Percentiles rank a stretch among this genome's conserved stretches.
These are phyloP conservation scores for Platyscapa corneri DNA, from an alignment of 1,140 invertebrate species.

Conservation along the genomic window DNA sequence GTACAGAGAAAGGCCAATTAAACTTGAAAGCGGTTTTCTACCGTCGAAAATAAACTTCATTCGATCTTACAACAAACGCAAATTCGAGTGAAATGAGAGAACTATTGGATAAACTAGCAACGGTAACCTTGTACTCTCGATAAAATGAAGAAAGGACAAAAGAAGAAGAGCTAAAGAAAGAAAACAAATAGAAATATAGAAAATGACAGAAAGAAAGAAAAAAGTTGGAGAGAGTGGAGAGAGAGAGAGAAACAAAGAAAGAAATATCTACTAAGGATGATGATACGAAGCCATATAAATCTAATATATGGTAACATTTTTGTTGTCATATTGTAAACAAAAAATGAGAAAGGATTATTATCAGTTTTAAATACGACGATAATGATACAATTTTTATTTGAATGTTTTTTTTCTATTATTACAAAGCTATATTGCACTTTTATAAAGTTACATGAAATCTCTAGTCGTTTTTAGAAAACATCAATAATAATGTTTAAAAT, in stretches of 20 bases:
- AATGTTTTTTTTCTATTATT: slow-evolving; percentile 53
- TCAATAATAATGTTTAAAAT: background rate
- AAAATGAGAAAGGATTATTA: slow-evolving; percentile 11
- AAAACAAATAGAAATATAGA: background rate
- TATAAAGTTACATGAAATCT: slow-evolving; percentile 58
- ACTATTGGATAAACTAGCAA: slow-evolving; percentile 2
- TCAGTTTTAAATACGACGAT: background rate
- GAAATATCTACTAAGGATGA: too few species aligned
- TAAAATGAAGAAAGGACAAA: background rate
- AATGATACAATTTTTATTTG: slow-evolving; percentile 42
- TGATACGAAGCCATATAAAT: too few species aligned
- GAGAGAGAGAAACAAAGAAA: background rate
- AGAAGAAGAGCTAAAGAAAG: background rate
- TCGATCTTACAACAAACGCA: slow-evolving; percentile 65
- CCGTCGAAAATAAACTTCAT: slow-evolving; percentile 70
- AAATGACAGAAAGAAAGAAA: background rate
- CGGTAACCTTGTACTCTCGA: background rate
- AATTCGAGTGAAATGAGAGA: slow-evolving; percentile 54
- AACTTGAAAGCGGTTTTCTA: slow-evolving; percentile 70
- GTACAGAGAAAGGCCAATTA: slow-evolving; percentile 70
- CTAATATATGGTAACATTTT: too few species aligned
- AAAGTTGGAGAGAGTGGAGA: background rate
- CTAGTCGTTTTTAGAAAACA: slow-evolving; percentile 57
- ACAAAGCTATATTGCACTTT: slow-evolving; percentile 2
- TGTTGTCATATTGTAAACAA: background rate